Percentiles rank a stretch among this genome's conserved stretches.
Evolutionary conservation across 2,888 invertebrate genomes (phyloP).

Genomic region (Atrina japonica): DNA sequence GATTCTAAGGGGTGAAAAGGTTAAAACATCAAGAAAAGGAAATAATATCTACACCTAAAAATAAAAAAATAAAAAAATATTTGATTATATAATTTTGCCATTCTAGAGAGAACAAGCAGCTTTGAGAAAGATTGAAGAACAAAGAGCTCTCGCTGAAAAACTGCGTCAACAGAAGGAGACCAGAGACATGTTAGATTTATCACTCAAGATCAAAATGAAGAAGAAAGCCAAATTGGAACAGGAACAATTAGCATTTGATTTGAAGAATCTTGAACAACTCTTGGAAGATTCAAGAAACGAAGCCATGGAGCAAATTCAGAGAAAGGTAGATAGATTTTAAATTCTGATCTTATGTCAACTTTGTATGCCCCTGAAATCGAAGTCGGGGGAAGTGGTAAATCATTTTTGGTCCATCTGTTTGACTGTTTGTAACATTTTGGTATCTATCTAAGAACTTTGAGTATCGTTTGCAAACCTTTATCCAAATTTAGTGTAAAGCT

Average conservation of each 20-base stretch:
- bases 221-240: constrained; percentile 78
- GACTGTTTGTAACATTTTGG: too few species aligned
- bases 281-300: constrained; percentile 78
- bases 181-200: constrained; percentile 73
- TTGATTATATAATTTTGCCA: constrained; percentile 28
- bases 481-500: too few species aligned
- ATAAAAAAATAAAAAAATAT: background rate
- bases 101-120: constrained; percentile 75
- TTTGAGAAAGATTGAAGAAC: constrained; percentile 77
- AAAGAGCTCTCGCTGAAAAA: constrained; percentile 75
- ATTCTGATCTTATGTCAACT: constrained; percentile 1
- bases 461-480: too few species aligned
- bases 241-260: constrained; percentile 80
- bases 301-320: constrained; percentile 76
- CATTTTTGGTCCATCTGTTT: too few species aligned
- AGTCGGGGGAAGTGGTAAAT: background rate
- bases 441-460: too few species aligned
- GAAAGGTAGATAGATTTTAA: constrained; percentile 73
- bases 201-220: constrained; percentile 76
- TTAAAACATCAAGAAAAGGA: too few species aligned
- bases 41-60: background rate
- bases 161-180: constrained; percentile 73
- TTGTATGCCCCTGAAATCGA: background rate
- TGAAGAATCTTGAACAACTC: constrained; percentile 79
- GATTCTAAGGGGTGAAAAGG: too few species aligned